Base-by-base conservation (phyloP, 2,888 invertebrate species). In the Ypsolopha scabrella region DNA sequence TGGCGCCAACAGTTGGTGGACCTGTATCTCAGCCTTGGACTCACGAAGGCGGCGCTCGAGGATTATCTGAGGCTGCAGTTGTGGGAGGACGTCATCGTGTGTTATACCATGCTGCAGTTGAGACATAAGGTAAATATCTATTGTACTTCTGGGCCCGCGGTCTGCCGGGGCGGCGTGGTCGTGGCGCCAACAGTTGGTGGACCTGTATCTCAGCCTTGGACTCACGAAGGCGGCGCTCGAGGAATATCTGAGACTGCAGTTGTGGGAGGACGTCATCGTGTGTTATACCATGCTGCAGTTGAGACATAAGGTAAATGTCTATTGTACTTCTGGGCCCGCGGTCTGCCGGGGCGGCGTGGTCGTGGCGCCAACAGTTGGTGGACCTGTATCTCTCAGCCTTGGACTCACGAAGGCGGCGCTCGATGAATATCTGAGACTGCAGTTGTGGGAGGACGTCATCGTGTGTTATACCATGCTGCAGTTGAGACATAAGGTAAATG, bases 41-140 rank as follows among this genome's bases (percentile, higher is more conserved):
- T 95, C 55, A 90, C 93, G 2, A 96, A 96, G 72, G 91, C 92
- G 4, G 97, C 97, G 1, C 80, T 97, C 14, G 94, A 95, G 57
- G 81, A 94, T 51, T 96, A 92, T 70, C 78, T 91, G 33, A 81
- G 89, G 47, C 81, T 98, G 33, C 89, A 94, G 60, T 80, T 94
- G 33, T 99, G 98, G 98, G 96, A 98, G 64, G 93, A 96, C 57
- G 94, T 97, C 35, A 94, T 99, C 51, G 89, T 91, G 1, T 99
- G 99, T 77, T 98, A 98, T 70, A 94, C 94, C 41, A 81, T 91
- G 55, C 75, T 98, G 55, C 92, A 96, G 60, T 80, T 96, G 60
- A 87, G 92, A 39, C 96, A 98, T 65, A 96, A 96, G 87, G 92
- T 92, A 64, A 55, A 50, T 51, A 90, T 36, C 64, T 90, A 0